Evolutionary conservation across 37 sponge, comb jelly and placozoan genomes (phyloP), one percentile per base, ranked within the genome.

Genomic region (Petrosia ficiformis): DNA sequence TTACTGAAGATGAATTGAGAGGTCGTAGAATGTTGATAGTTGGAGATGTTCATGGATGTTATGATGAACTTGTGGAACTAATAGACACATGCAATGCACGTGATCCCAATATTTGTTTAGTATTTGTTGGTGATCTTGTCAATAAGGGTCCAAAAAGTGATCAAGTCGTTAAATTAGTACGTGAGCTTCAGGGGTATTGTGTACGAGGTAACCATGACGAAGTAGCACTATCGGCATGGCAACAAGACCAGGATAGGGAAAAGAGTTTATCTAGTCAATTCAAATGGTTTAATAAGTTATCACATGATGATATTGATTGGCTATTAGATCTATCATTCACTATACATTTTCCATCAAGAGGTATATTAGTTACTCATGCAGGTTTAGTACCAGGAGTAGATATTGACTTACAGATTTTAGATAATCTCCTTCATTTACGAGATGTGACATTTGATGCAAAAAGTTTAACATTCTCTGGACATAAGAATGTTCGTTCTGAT

Each of bases 131-230:
- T 34, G 94, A 93, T n/a, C 60, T 93, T 33, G 60, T 85, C 31
- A 93, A 93, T 54, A 93, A 93, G 40, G 94, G 94, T 21, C 94
- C 94, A 22, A 78, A 82, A 56, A 93, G 77, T 54, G 74, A 68
- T 1, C 61, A 89, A 70, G 86, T 85, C 0, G 72, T 93, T 10
- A 61, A 79, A 32, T 61, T 85, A 4, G 86, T 82, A 3, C 57
- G 79, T 33, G 41, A 74, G 14, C 40, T 85, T 41, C 75, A 83
- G 4, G 80, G 86, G 25, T 82, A 67, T 42, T 74, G 80, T 63
- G 90, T 93, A 0, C 61, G 94, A 4, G 94, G 94, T 0, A 93
- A 93, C 60, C 94, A 93, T 36, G 94, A 93, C 39, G 94, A 93
- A 69, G 76, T 86, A 32, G 77, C 59, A 37, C 61, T 93, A 33